A percentile compares a stretch with the other conserved stretches of the same genome.
Conservation (phyloP, 23 tunicate genomes). For the Styela clava region DNA sequence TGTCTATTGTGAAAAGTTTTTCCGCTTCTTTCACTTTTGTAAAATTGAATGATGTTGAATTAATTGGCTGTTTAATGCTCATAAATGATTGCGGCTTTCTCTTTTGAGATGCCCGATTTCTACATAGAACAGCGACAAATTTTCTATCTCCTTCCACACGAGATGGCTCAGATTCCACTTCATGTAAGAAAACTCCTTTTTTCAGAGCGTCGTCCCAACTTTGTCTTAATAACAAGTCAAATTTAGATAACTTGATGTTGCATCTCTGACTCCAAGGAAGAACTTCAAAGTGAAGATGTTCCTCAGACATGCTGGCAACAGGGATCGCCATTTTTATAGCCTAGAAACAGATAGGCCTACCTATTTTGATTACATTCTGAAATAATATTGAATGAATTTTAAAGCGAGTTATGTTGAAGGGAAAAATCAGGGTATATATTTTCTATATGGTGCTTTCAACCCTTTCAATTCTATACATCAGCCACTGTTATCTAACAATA, state of each 20-base stretch:
- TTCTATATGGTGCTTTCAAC: too few relatives aligned
- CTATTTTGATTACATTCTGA: too few relatives aligned
- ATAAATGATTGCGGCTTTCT: slow-evolving; percentile 26
- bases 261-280: background rate
- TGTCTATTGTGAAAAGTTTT: background rate
- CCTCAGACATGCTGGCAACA: background rate
- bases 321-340: too few relatives aligned
- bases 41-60: slow-evolving; percentile 18
- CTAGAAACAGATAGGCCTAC: too few relatives aligned
- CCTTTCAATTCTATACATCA: too few relatives aligned
- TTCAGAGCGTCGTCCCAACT: slow-evolving; percentile 1
- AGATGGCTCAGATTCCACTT: slow-evolving; percentile 25
- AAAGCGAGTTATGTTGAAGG: too few relatives aligned
- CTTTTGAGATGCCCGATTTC: slow-evolving; percentile 25
- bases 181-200: slow-evolving; percentile 10
- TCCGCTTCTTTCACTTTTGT: slow-evolving; percentile 18
- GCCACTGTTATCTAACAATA: too few relatives aligned
- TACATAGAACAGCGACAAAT: slow-evolving; percentile 24
- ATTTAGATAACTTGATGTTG: background rate
- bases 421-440: too few relatives aligned
- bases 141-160: slow-evolving; percentile 7
- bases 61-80: slow-evolving; percentile 1
- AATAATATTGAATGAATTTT: too few relatives aligned
- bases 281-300: background rate
- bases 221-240: slow-evolving; percentile 10